Base-by-base conservation (phyloP, 2,888 invertebrate genomes). In the Caenorhabditis zanzibari region DNA sequence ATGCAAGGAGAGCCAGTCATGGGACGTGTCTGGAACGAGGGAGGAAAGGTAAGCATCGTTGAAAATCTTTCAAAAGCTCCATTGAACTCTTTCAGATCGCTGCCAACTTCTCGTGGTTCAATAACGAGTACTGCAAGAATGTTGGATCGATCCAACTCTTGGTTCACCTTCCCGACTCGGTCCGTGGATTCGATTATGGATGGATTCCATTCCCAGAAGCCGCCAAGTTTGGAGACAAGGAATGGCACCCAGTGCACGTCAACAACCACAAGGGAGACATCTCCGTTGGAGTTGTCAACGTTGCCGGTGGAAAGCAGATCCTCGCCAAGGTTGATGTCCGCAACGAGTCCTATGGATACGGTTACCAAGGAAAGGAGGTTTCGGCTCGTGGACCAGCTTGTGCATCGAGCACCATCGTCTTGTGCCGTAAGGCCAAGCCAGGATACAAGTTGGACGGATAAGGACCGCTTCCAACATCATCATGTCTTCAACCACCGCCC, bases 11-110 rank as follows among this genome's bases (percentile, higher is more conserved):
- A 90, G 73, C 91, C 91, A 12, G 90, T 91, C 69, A 91, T 91
- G 91, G 91, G 90, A 22, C 88, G 91, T 35, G 85, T 90, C 66
- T 90, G 90, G 90, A 90, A 90, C 83, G 90, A 90, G 74, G 76
- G 77, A 12, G 91, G 91, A 73, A 90, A 89, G 82, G 86, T 86
- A 14, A 63, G 35, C 4, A 16, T 59, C 9, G 35, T 1, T 28
- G 3, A 56, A 5, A 26, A n/a, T 10, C 7, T 10, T 35, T 10
- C 10, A 9, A 9, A 3, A n/a, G 5, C 32, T 32, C 16, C 3
- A 16, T 9, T 47, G 19, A 10, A 22, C 4, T 32, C 24, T 56
- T 79, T 38, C 80, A 81, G 84, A 82, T 91, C 32, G 91, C 90
- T 3, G 91, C 90, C 81, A 85, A 84, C 80, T 91, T 91, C 86